A percentile compares a stretch with the other conserved stretches of the same genome.
These are phyloP conservation scores for Apamea epomidion DNA, from an alignment of 2,888 invertebrate genomes.

Conservation along the genomic window DNA sequence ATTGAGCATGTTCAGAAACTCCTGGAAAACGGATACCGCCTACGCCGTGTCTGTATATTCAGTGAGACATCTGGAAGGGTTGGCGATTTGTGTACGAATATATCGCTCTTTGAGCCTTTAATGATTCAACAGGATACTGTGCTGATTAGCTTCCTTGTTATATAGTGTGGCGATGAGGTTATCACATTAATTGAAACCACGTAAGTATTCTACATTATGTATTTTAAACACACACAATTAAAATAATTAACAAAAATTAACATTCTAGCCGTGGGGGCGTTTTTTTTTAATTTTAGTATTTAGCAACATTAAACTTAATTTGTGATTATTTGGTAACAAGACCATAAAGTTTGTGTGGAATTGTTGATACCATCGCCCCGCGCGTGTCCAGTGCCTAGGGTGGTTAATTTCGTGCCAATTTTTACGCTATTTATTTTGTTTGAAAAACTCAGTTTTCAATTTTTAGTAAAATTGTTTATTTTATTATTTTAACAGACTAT, in stretches of 20 bases:
- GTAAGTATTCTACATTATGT: background rate
- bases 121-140: background rate
- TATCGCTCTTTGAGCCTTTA: background rate
- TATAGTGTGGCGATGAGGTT: background rate
- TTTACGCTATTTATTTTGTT: background rate
- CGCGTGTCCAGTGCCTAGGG: background rate
- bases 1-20: background rate
- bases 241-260: too few relatives aligned
- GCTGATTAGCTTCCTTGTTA: background rate
- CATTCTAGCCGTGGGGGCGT: too few relatives aligned
- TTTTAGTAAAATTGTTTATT: background rate
- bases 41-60: conserved; percentile 39
- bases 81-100: background rate
- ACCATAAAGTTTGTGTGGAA: background rate
- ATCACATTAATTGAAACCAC: background rate
- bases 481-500: background rate
- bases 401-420: background rate
- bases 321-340: background rate
- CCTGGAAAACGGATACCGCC: conserved; percentile 20
- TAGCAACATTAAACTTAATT: background rate
- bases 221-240: too few relatives aligned
- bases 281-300: background rate
- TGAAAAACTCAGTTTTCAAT: background rate
- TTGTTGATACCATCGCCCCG: background rate
- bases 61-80: conserved; percentile 32